Conservation (phyloP, 1,140 invertebrate genomes). For the Drosophila sturtevanti region DNA sequence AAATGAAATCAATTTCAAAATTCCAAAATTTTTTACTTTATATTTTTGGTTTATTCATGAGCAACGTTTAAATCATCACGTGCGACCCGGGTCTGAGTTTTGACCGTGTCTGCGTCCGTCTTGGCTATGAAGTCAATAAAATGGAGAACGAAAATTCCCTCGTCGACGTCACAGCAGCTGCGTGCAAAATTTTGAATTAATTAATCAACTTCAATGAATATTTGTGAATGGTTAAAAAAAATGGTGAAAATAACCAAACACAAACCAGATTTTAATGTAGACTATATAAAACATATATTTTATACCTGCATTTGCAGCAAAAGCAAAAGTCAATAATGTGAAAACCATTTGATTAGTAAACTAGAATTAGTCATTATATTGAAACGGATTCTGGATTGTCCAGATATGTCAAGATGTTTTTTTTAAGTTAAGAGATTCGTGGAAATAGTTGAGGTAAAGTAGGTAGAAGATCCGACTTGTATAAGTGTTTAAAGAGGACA, state of each 20-base stretch:
- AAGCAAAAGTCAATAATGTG: not conserved
- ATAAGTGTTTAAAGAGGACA: too few relatives aligned
- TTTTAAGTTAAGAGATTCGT: not conserved
- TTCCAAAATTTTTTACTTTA: slow-evolving; percentile 15
- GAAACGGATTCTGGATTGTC: not conserved
- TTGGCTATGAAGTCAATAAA: not conserved
- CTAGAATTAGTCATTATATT: not conserved
- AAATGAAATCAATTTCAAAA: slow-evolving; percentile 28
- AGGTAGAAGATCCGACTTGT: too few relatives aligned
- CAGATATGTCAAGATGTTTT: not conserved
- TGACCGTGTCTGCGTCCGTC: not conserved
- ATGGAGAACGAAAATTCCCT: slow-evolving; percentile 30
- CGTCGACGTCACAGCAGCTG: slow-evolving; percentile 60
- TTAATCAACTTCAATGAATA: slow-evolving; percentile 51
- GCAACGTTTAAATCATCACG: slow-evolving; percentile 58
- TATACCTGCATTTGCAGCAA: slow-evolving; percentile 27
- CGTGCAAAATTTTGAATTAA: slow-evolving; percentile 68
- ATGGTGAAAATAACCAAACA: not conserved
- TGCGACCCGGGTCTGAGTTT: slow-evolving; percentile 22
- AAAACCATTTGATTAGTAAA: not conserved
- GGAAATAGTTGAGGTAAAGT: too few relatives aligned
- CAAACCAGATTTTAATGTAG: not conserved
- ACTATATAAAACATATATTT: not conserved
- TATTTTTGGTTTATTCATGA: slow-evolving; percentile 29
- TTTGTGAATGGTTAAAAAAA: slow-evolving; percentile 44